phyloP scores from a whole-genome alignment of 2,113 vertebrate species.

The Platysteira castanea region DNA sequence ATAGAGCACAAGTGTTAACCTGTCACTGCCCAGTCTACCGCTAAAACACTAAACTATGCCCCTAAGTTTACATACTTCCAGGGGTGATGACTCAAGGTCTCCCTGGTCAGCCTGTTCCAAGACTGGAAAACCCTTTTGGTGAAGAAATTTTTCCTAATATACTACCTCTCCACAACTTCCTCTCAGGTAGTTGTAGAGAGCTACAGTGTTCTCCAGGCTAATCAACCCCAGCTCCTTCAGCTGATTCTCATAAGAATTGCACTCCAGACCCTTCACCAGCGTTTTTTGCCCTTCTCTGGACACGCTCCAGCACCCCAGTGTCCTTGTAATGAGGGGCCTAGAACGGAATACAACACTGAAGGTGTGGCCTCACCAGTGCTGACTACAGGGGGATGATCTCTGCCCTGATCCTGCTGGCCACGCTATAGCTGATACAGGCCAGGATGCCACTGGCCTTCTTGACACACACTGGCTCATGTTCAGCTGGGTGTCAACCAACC shows the following conservation, averaged over 20 bases:
- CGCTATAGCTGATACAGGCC: background rate
- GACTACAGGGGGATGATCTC: accelerated
- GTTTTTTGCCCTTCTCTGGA: background rate
- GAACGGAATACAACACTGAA: background rate
- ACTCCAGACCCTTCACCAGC: background rate
- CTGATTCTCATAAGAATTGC: background rate
- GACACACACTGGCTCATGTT: accelerated
- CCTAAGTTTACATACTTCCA: background rate
- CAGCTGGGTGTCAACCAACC: background rate
- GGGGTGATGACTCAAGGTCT: background rate
- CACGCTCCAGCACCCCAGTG: accelerated
- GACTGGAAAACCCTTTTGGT: background rate
- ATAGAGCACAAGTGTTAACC: background rate
- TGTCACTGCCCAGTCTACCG: background rate
- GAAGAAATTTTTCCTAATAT: background rate
- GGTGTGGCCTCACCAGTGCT: background rate
- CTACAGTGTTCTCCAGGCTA: background rate
- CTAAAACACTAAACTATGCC: accelerated
- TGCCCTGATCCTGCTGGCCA: background rate
- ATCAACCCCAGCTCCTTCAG: background rate
- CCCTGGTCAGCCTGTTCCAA: background rate
- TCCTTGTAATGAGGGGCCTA: background rate
- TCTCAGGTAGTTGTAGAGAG: background rate
- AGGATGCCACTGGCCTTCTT: background rate
- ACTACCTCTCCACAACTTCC: background rate